Evolutionary conservation across 2,888 invertebrate species (phyloP).

Genomic region (Malacosoma neustria): DNA sequence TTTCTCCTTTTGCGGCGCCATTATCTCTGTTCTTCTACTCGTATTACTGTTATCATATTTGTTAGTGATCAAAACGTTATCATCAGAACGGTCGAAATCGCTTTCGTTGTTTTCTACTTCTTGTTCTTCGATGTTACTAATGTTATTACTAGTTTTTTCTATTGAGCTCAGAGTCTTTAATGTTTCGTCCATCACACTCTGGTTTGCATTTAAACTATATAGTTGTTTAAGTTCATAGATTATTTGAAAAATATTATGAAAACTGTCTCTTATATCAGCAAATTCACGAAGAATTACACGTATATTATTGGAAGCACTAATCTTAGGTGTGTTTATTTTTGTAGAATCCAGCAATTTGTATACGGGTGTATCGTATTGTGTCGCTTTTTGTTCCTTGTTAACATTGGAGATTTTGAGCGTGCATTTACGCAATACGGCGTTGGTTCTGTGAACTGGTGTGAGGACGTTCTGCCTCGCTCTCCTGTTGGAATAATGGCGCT

Average conservation of each 20-base stretch:
- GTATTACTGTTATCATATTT: constrained; percentile 24
- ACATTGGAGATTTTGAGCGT: constrained; percentile 17
- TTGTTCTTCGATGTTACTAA: constrained; percentile 1
- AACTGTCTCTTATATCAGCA: constrained; percentile 29
- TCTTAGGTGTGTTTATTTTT: constrained; percentile 20
- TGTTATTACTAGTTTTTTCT: background rate
- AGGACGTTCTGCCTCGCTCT: constrained; percentile 27
- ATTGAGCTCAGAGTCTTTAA: background rate
- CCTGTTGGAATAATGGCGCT: constrained; percentile 32
- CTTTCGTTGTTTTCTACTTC: constrained; percentile 11
- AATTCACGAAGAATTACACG: constrained; percentile 24
- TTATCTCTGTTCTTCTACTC: background rate
- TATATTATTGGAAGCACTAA: constrained; percentile 14
- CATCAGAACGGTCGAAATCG: constrained; percentile 32
- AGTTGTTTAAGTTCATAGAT: constrained; percentile 27
- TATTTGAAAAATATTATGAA: constrained; percentile 30
- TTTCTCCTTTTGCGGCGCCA: constrained; percentile 1
- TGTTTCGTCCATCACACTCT: background rate
- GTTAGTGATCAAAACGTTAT: constrained; percentile 36
- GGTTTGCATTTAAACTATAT: background rate
- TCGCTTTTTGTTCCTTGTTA: background rate
- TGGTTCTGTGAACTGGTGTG: constrained; percentile 36
- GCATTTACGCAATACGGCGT: constrained; percentile 31
- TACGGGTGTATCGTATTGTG: constrained; percentile 6
- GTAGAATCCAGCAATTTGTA: constrained; percentile 40